Evolutionary conservation across 2,888 invertebrate genomes (phyloP), one percentile per base, ranked within the genome.

Genomic region (Alloscopus bannaensis): DNA sequence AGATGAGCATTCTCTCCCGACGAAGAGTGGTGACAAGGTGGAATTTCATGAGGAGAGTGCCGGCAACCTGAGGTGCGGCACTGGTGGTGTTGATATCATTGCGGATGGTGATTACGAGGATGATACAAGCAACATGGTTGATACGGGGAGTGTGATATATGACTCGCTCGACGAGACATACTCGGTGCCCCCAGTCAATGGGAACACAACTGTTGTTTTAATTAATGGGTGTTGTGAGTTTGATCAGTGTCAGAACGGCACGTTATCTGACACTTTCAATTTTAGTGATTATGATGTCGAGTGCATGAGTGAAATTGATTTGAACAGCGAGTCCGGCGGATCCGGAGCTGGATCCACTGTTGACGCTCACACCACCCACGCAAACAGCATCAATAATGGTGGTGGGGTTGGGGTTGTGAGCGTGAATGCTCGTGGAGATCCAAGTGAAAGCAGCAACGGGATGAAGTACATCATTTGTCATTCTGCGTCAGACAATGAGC

Each of bases 401-500:
- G 26, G 50, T 47, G 2, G 64, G 47, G 28, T 8, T 6, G 45
- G 65, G 24, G 16, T 36, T 66, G 18, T 42, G 22, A 40, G 13
- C 50, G 40, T 50, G 52, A 13, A 36, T 80, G 2, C 57, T 64
- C 4, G 42, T 42, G n/a, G 28, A 4, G 20, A 36, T 4, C 18
- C 22, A 29, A 36, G 40, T 55, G 36, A 65, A 73, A 40, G 57
- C 45, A 26, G 64, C 24, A 45, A 24, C 18, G n/a, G 47, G 36
- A 28, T 50, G 47, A 84, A 82, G 72, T 79, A 72, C 29, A 70
- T 64, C 71, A 60, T 60, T 66, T 81, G 73, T 71, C 78, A 81
- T 60, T 76, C 71, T n/a, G 76, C 73, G 16, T 75, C 77, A 0
- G 86, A 86, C 8, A 86, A 86, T 81, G 92, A 92, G 88, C 91